Evolutionary conservation across 2,888 invertebrate genomes (phyloP), one percentile per base, ranked within the genome.

Genomic region (Penaeus monodon): DNA sequence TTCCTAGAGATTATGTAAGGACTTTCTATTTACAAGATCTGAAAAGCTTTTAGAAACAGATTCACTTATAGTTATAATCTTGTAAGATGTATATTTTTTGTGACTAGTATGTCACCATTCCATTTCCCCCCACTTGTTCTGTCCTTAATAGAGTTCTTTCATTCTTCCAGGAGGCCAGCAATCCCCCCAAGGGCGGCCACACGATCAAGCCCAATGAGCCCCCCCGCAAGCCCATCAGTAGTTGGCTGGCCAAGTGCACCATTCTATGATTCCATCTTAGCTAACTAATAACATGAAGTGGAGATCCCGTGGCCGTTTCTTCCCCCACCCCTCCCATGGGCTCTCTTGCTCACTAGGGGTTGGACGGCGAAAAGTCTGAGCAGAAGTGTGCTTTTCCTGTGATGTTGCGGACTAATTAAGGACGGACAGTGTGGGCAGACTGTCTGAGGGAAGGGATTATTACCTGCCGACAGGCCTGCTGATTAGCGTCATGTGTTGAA

Each of bases 231-330:
- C 73, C 84, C 76, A 84, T 88, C 78, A 84, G 84, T 74, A 88
- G 84, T 68, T 88, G 88, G 88, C 65, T 88, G 68, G 80, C 88
- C 24, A 88, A 88, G 84, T 88, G 88, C 73, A 78, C 80, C 20
- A 79, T 88, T 57, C 88, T 88, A 88, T 88, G 88, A 88, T 88
- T 80, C 68, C 63, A 24, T 74, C 65, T 74, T 29, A 70, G 27
- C 24, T 70, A 27, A 57, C 57, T 57, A 57, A 57, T 57, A 57
- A 17, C 57, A 22, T 10, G 27, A 70, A 70, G 70, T 14, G 70
- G 70, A 33, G 33, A 70, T 29, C 33, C n/a, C 33, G 14, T 2
- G 70, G 70, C 70, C n/a, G 24, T 24, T 27, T 64, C 79, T 64
- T 63, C 27, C 78, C 49, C 44, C 44, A 44, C 44, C 44, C 44